Conservation (phyloP, 2,888 invertebrate species). For the Cephus spinipes region DNA sequence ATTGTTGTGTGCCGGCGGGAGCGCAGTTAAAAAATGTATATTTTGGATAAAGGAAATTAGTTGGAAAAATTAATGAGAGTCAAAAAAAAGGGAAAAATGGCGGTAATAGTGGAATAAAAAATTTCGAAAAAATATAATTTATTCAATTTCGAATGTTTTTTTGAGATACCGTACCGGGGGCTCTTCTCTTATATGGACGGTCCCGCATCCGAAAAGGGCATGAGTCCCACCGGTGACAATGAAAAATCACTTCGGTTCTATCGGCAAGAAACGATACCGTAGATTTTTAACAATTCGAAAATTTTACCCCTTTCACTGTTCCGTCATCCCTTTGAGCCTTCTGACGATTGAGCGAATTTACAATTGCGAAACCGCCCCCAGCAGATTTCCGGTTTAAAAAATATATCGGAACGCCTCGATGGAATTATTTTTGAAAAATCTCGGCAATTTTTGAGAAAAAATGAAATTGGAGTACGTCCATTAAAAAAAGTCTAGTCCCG, state of each 20-base stretch:
- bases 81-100: not conserved
- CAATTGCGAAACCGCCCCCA: constrained; percentile 34
- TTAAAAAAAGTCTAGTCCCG: constrained; percentile 15
- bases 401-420: not conserved
- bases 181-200: not conserved
- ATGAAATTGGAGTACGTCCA: not conserved
- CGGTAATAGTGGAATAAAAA: not conserved
- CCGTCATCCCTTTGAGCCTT: constrained; percentile 29
- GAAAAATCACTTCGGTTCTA: not conserved
- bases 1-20: not conserved
- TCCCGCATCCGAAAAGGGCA: not conserved
- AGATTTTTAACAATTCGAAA: not conserved
- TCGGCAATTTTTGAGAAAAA: not conserved
- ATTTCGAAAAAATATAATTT: not conserved
- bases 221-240: not conserved
- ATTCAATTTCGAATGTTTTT: not conserved
- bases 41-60: not conserved
- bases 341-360: constrained; percentile 45
- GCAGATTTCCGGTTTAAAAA: not conserved
- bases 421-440: not conserved
- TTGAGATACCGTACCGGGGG: not conserved
- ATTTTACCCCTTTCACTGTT: not conserved
- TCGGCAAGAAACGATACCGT: not conserved
- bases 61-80: not conserved
- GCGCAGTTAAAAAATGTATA: not conserved